Base-by-base conservation (phyloP, 2,888 invertebrate genomes). In the Eubasilissa splendida region DNA sequence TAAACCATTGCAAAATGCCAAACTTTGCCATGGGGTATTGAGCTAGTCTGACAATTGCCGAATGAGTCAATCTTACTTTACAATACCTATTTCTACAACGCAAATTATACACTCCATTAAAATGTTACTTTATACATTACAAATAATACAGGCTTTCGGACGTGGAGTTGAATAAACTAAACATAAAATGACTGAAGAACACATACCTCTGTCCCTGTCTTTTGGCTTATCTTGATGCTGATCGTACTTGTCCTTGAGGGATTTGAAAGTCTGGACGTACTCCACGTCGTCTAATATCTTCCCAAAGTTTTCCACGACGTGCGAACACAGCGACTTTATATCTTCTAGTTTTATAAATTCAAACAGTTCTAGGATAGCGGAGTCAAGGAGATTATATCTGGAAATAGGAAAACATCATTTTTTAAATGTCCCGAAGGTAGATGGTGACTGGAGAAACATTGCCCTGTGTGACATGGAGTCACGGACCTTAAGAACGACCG, bases 221-320 rank as follows among this genome's bases (percentile, higher is more conserved):
- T 96, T 97, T 84, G 96, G 88, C 88, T 96, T 94, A 87, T 97
- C 97, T 88, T 96, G 96, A 88, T 97, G 95, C 88, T 97, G 97
- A 87, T 97, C 97, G 86, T 97, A 97, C 84, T 96, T 93, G 85
- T 93, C 89, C 90, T 96, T 97, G 85, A 99, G 92, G 84, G 96
- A 95, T 89, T 97, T 97, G 89, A 99, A 99, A 56, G 99, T 99
- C 91, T 98, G 97, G 86, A 99, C 99, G 91, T 99, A 99, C 88
- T 96, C 96, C 86, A 99, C 95, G 87, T 96, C 95, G 88, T 98
- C 97, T 87, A 99, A 91, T 86, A 96, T 95, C 90, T 97, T 97
- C 85, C 97, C 96, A 89, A 97, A 99, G 89, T 96, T 97, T 89
- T 99, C 99, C 85, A 99, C 97, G 85, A 99, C 96, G 89, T 99